These are phyloP conservation scores for Synanceia verrucosa DNA, from an alignment of 2,797 vertebrate genomes.

Conservation along the genomic window DNA sequence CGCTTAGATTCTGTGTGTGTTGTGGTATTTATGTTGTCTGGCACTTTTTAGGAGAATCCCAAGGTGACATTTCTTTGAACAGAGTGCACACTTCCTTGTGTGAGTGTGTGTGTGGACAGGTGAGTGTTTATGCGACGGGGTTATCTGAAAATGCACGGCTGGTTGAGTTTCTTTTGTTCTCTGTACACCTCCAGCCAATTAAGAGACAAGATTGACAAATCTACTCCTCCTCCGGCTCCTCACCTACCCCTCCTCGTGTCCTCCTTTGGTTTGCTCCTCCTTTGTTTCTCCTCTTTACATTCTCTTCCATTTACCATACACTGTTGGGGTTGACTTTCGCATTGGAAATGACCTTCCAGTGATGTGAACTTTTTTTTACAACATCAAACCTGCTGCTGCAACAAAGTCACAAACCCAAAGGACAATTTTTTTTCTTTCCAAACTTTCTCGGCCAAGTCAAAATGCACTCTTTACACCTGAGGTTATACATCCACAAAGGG, in stretches of 20 bases:
- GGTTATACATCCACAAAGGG: conserved; percentile 2
- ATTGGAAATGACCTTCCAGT: conserved; percentile 70
- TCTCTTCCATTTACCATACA: conserved; percentile 38
- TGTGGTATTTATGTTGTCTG: conserved; percentile 59
- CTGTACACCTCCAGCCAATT: conserved; percentile 75
- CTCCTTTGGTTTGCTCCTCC: conserved; percentile 35
- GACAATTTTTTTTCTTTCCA: conserved; percentile 16
- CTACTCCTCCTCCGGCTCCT: conserved; percentile 55
- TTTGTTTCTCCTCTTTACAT: conserved; percentile 22
- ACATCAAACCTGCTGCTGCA: conserved; percentile 48
- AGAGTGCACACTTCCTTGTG: conserved; percentile 11
- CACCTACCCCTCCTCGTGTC: conserved; percentile 27
- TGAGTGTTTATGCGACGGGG: conserved; percentile 42
- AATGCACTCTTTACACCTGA: conserved; percentile 32
- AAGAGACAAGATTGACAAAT: conserved; percentile 79
- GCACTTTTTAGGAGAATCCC: conserved; percentile 60
- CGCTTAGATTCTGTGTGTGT: background rate
- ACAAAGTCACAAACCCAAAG: conserved; percentile 60
- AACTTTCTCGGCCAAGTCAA: conserved; percentile 24
- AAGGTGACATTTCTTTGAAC: conserved; percentile 79
- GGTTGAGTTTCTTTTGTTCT: conserved; percentile 76
- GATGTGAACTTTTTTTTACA: conserved; percentile 72
- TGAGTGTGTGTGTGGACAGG: background rate
- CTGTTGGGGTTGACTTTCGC: conserved; percentile 54
- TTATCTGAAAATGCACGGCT: conserved; percentile 75